Evolutionary conservation across 2,797 vertebrate species (phyloP).

Genomic region (Monodelphis domestica): DNA sequence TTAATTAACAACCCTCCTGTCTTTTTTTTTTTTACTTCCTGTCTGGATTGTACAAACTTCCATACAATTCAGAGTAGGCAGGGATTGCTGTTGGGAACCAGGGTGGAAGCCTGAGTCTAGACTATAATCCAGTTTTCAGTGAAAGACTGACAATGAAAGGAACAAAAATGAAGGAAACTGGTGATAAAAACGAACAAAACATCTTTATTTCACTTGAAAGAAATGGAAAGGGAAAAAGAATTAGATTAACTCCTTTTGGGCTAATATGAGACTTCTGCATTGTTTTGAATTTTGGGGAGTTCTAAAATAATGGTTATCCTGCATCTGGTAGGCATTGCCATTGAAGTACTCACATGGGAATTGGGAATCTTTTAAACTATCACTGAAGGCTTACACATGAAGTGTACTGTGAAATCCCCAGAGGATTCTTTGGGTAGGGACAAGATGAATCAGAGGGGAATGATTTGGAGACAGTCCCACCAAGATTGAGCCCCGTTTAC

Average conservation of each 20-base stretch:
- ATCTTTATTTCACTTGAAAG: background rate
- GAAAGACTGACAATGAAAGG: background rate
- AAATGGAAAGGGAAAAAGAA: background rate
- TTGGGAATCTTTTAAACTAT: background rate
- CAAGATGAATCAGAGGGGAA: background rate
- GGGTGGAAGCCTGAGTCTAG: background rate
- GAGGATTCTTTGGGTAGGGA: background rate
- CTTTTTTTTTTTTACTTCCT: constrained; percentile 56
- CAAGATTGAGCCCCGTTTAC: background rate
- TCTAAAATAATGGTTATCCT: background rate
- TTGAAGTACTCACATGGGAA: background rate
- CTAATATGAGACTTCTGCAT: background rate
- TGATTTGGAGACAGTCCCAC: background rate
- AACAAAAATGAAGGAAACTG: background rate
- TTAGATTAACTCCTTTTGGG: background rate
- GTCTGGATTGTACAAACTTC: constrained; percentile 11
- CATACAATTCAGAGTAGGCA: constrained; percentile 16
- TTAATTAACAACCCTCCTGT: constrained; percentile 14
- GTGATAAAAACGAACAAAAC: background rate
- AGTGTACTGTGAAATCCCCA: background rate
- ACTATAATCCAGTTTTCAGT: background rate
- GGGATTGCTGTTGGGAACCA: background rate
- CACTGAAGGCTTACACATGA: background rate
- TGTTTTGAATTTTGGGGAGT: background rate
- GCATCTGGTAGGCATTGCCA: background rate